phyloP scores from a whole-genome alignment of 2,113 vertebrate species.

The Cebus imitator region DNA sequence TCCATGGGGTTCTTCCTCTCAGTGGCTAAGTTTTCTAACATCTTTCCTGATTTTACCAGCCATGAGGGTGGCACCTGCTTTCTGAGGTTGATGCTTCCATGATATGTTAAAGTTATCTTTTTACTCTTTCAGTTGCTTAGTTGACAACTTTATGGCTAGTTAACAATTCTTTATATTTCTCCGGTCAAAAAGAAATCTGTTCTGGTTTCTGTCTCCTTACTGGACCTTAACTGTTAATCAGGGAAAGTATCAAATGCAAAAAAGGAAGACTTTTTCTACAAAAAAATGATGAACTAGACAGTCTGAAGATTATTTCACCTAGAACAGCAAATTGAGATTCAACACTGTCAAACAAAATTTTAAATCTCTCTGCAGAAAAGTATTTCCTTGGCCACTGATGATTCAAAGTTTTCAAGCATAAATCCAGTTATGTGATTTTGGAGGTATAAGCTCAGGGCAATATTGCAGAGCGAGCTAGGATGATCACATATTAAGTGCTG shows the following conservation, averaged over 20 bases:
- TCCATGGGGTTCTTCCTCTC: neutral
- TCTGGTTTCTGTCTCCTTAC: neutral
- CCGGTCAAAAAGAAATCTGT: neutral
- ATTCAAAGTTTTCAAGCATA: conserved; percentile 29
- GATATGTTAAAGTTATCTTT: neutral
- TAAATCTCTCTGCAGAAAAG: conserved; percentile 4
- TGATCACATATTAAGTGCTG: conserved; percentile 24
- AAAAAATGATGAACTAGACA: neutral
- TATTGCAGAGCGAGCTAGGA: neutral
- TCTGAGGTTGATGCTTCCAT: neutral
- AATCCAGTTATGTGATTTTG: conserved; percentile 58
- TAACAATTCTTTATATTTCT: neutral
- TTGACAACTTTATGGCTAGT: neutral
- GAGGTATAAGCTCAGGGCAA: neutral
- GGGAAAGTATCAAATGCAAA: neutral
- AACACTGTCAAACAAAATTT: conserved; percentile 14
- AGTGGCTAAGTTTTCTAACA: neutral
- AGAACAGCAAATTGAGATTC: conserved; percentile 43
- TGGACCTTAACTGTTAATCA: neutral
- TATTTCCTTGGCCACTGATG: neutral
- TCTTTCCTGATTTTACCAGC: neutral
- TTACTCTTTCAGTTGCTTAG: neutral
- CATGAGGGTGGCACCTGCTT: neutral
- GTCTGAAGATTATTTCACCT: neutral
- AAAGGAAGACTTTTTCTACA: neutral